Evolutionary conservation across 1,140 invertebrate species (phyloP), one percentile per base, ranked within the genome.

Genomic region (Meloidogyne floridensis): DNA sequence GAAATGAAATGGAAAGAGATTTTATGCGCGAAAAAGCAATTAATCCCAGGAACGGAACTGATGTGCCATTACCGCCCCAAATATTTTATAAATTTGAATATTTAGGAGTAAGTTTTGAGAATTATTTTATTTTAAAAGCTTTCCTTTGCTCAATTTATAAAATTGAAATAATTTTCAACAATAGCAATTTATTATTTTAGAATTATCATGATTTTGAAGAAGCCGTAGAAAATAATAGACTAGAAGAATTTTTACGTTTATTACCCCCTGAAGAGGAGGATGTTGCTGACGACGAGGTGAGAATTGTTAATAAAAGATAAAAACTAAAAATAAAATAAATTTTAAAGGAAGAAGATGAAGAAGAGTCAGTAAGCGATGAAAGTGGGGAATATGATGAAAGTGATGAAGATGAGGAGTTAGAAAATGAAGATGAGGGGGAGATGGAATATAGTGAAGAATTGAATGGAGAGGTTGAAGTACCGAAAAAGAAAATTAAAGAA

Each of bases 191-290:
- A 20, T 47, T 43, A 43, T 69, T 82, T 53, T 70, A 83, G 83
- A 85, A 85, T 69, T 84, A 79, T 72, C 32, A 42, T 18, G 83
- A 84, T 20, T 84, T 84, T 73, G 83, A 84, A 42, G 83, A 84
- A 8, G 83, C 83, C 32, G 76, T 85, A 5, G 83, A 84, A 70
- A 69, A 56, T 69, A 84, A 84, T 56, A 77, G 20, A 20, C 59
- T 84, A 18, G 83, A 84, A 73, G 82, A 84, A 65, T 84, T 84
- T 65, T 59, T 84, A 7, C 43, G 83, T 18, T 59, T 84, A 80
- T 18, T 84, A 6, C 51, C 83, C 8, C 43, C 77, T 15, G 76
- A 77, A 47, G 83, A 84, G 20, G 78, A 53, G 13, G 18, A 56
- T 42, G 18, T 32, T 8, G 10, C 79, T 7, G 72, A 80, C 0